Base-by-base conservation (phyloP, 2,113 vertebrate species). In the Eptesicus fuscus region DNA sequence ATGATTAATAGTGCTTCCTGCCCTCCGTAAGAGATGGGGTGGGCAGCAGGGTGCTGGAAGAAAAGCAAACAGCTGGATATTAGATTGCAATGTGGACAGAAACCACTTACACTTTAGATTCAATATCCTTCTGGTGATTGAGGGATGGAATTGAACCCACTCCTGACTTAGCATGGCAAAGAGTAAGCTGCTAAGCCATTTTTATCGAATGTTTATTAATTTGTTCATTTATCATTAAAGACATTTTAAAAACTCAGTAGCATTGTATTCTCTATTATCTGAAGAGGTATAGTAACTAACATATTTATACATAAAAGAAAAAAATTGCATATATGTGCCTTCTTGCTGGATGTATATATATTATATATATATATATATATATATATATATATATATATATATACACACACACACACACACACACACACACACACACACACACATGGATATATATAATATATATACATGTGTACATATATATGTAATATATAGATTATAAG, bases 51-150 rank as follows among this genome's bases (percentile, higher is more conserved):
- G 78, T 95, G 63, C 91, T 70, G n/a, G 82, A 95, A 92, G 90
- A 94, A 97, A 95, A 96, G 92, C 92, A 93, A 97, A 94, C 85
- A 94, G 91, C 90, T 91, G 70, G 71, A 78, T 97, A 96, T 97
- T 95, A 93, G 85, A 93, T 96, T 96, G 95, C 96, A 96, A 10
- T 79, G 49, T 92, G 90, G 78, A 96, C 88, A 86, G 94, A 97
- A 95, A 79, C 56, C 88, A 95, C 94, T 95, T 92, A 97, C 0
- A 40, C 56, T 80, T 95, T 89, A 95, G 82, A 95, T 86, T 95
- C 42, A 20, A 92, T 95, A 96, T 90, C 96, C 88, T 70, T 83
- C 69, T 91, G 49, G 85, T 96, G 90, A 93, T 32, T 95, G 91
- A 95, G 56, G 44, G 73, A 88, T 42, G 85, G 63, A 95, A 94